Evolutionary conservation across 2,888 invertebrate species (phyloP).

Genomic region (Trissolcus brochymenae): DNA sequence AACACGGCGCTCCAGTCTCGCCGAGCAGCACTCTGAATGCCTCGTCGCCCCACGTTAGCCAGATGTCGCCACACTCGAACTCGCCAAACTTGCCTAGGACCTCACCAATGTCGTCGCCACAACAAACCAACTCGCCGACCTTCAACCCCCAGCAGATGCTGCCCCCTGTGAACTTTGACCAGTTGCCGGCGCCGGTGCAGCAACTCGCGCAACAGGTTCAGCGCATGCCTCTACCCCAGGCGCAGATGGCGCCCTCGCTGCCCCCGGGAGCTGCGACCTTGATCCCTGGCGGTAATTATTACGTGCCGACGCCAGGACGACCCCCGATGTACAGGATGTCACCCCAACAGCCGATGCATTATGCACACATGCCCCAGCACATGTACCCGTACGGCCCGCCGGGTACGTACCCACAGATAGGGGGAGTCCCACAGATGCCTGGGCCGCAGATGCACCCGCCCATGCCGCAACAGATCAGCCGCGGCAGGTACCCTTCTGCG

Average conservation of each 20-base stretch:
- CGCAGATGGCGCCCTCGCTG: constrained; percentile 68
- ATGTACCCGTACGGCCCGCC: constrained; percentile 69
- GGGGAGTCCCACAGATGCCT: constrained; percentile 60
- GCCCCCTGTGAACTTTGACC: constrained; percentile 72
- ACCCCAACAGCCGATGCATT: constrained; percentile 70
- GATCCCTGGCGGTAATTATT: constrained; percentile 72
- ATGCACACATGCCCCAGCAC: constrained; percentile 68
- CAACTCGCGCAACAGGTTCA: constrained; percentile 75
- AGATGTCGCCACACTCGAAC: constrained; percentile 57
- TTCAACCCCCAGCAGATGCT: constrained; percentile 65
- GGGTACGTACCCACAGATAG: constrained; percentile 62
- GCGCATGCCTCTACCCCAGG: constrained; percentile 73
- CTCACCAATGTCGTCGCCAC: constrained; percentile 65
- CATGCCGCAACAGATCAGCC: constrained; percentile 54
- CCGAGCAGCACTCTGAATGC: constrained; percentile 66
- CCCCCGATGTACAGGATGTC: constrained; percentile 73
- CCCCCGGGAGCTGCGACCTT: constrained; percentile 72
- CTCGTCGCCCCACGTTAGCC: constrained; percentile 60
- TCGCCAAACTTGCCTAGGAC: constrained; percentile 49
- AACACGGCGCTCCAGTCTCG: constrained; percentile 67
- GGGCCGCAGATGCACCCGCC: constrained; percentile 64
- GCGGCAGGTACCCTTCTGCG: constrained; percentile 57
- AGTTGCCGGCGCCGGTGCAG: constrained; percentile 74
- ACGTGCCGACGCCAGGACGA: constrained; percentile 75
- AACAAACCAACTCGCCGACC: constrained; percentile 68